Evolutionary conservation across 2,113 vertebrate genomes (phyloP), one percentile per base, ranked within the genome.

Genomic region (Carettochelys insculpta): DNA sequence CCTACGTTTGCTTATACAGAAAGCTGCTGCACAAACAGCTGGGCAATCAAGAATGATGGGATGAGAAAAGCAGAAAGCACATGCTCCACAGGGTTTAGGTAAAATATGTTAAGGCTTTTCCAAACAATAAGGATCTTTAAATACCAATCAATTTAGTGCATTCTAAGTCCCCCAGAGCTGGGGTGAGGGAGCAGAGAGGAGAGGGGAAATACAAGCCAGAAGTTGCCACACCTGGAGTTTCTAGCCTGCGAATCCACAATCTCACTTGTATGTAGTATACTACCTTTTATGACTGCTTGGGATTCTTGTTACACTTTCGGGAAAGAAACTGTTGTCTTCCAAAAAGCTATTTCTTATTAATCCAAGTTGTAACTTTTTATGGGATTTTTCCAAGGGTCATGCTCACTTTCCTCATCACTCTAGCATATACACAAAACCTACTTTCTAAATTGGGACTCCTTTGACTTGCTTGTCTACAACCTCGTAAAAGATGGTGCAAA

Each of bases 401-500:
- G 2, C 61, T 89, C n/a, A 50, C 20, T 56, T 61, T 75, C 25
- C 65, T 83, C 51, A 24, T 73, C 77, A 45, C 22, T 19, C 20
- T 58, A 29, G 89, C 50, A 41, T 4, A 0, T 43, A 68, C 31
- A 17, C 50, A 3, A 80, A 81, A 34, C 43, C 8, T 5, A 9
- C n/a, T 58, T 45, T 58, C 80, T 79, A 77, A 43, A 71, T 83
- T 81, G 43, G 83, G 61, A 68, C 85, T 58, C 17, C 47, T 58
- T 29, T 76, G 47, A 51, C 87, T 68, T 41, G 25, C 85, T 82
- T 45, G 19, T 48, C 22, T 8, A 45, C 51, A 13, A 27, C 43
- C 0, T 0, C 11, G n/a, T 5, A 48, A n/a, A 22, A 27, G 38
- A 82, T n/a, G 45, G 51, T 68, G 45, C 0, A 0, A 0, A 45